These are phyloP conservation scores for Chloropsis cyanopogon DNA, from an alignment of 2,113 vertebrate genomes.

Conservation along the genomic window DNA sequence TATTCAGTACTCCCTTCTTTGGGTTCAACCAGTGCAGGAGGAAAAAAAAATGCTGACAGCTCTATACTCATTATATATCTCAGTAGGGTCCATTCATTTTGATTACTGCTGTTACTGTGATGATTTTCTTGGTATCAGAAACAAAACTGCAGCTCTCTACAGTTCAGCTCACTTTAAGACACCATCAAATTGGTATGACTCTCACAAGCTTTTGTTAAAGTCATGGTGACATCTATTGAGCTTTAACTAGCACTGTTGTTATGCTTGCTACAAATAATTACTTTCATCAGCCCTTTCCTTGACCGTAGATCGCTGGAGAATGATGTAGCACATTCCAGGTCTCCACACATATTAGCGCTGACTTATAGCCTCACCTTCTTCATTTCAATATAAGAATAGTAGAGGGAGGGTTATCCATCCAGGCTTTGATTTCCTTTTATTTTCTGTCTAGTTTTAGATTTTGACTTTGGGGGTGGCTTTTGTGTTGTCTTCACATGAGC, in stretches of 20 bases:
- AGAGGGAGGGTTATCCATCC: neutral
- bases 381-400: neutral
- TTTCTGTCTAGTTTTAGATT: neutral
- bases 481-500: neutral
- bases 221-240: neutral
- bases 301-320: neutral
- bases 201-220: conserved; percentile 14
- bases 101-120: neutral
- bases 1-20: neutral
- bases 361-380: conserved; percentile 38
- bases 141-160: neutral
- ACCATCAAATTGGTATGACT: neutral
- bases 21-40: neutral
- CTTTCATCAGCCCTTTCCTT: conserved; percentile 14
- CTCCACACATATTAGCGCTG: neutral
- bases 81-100: conserved; percentile 16
- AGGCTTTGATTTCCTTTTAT: neutral
- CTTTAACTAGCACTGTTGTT: conserved; percentile 25
- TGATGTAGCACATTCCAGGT: conserved; percentile 30
- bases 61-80: neutral
- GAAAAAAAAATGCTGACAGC: neutral
- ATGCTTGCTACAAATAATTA: conserved; percentile 52
- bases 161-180: conserved; percentile 6
- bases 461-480: conserved; percentile 23
- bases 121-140: neutral